These are phyloP conservation scores for Ormyrus pomaceus DNA, from an alignment of 2,888 invertebrate species.

Conservation along the genomic window DNA sequence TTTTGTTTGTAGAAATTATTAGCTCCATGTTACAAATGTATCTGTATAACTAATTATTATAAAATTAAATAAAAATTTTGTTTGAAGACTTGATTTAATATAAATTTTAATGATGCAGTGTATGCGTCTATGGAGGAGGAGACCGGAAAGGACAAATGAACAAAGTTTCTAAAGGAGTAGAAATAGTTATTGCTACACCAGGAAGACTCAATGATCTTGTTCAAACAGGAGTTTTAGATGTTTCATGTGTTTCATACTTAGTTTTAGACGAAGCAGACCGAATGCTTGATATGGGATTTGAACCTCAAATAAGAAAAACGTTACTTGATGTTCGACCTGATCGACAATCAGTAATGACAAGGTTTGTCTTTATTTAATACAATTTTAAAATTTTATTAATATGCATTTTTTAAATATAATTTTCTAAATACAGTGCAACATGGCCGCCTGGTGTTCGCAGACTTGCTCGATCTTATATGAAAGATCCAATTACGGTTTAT, in stretches of 20 bases:
- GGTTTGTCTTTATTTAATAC: constrained; percentile 73
- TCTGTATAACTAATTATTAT: constrained; percentile 5
- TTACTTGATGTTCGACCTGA: constrained; percentile 89
- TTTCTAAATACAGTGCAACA: constrained; percentile 83
- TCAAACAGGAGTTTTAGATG: constrained; percentile 81
- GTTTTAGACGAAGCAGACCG: constrained; percentile 95
- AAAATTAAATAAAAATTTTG: neutral
- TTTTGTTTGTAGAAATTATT: too few relatives aligned
- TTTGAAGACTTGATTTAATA: constrained; percentile 23
- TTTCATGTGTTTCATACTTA: constrained; percentile 89
- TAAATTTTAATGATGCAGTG: constrained; percentile 75
- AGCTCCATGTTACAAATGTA: too few relatives aligned
- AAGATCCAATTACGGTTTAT: constrained; percentile 91
- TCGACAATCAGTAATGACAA: constrained; percentile 97
- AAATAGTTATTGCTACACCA: constrained; percentile 96
- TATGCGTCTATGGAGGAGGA: constrained; percentile 95
- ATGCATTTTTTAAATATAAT: constrained; percentile 19
- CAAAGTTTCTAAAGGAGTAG: constrained; percentile 86
- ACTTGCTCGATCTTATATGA: constrained; percentile 91
- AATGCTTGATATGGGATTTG: constrained; percentile 92
- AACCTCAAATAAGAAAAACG: constrained; percentile 90
- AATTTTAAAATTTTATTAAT: constrained; percentile 12
- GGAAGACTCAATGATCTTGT: constrained; percentile 95
- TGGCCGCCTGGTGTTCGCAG: constrained; percentile 94
- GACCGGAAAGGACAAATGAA: constrained; percentile 87